Base-by-base conservation (phyloP, 1,140 invertebrate genomes). In the Latrodectus geometricus region DNA sequence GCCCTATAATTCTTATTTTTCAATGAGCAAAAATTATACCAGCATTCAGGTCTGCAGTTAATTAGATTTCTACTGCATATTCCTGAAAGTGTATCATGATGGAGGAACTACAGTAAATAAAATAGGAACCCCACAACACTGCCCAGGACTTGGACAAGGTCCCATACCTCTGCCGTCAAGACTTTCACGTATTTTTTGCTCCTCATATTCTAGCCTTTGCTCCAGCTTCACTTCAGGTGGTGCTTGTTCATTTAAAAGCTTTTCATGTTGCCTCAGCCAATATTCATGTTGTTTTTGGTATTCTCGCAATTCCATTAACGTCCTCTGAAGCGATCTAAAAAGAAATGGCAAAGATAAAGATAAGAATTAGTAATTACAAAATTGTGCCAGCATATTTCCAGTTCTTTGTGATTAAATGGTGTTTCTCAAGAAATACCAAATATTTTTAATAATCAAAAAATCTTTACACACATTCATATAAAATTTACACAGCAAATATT, bases 251-350 rank as follows among this genome's bases (percentile, higher is more conserved):
- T 92, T 91, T 49, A 93, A 88, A n/a, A 95, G 90, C 87, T 93
- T 92, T 88, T 95, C 93, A 88, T 94, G 93, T 61, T 94, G 90
- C 70, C 92, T 91, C 65, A 94, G 90, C 93, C 93, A 94, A 61
- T 92, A 91, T 86, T 94, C 93, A 89, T 95, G 94, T 87, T 94
- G 93, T 75, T 92, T 92, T 88, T 95, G 94, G 89, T 95, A 95
- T 79, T 94, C 93, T 84, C 94, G 93, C 61, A 95, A 90, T 87
- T 95, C 94, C 20, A 91, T 90, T 86, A 95, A 90, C 66, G 95
- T 94, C 75, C 92, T 91, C 89, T 95, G 94, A 65, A 95, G 90
- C 80, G 93, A 93, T 88, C 94, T 95, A 89, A 61, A 89, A 50
- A 75, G 23, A 56, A 77, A 17, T 56, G 15, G 56, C 12, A 56